These are phyloP conservation scores for Colinus virginianus DNA, from an alignment of 2,113 vertebrate species.

Conservation along the genomic window DNA sequence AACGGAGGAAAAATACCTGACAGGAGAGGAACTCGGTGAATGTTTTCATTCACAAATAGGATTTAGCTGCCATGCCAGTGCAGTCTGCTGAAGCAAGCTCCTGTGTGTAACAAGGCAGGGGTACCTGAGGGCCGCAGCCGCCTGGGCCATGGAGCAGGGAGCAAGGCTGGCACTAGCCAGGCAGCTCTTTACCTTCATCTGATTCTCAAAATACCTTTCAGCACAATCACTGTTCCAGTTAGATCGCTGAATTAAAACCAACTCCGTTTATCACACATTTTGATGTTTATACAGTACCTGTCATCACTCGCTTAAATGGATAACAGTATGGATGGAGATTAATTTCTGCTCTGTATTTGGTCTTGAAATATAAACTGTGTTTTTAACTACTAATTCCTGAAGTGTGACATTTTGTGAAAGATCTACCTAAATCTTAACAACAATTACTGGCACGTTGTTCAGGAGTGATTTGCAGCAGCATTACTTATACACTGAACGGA, in stretches of 20 bases:
- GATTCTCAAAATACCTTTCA: slow-evolving; percentile 3
- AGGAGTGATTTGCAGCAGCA: not conserved
- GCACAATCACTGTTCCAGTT: not conserved
- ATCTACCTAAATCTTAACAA: not conserved
- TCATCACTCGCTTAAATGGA: slow-evolving; percentile 54
- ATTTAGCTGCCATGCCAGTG: not conserved
- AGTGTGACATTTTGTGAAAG: not conserved
- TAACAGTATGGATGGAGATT: slow-evolving; percentile 35
- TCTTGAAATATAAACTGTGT: slow-evolving; percentile 38
- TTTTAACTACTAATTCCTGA: slow-evolving; percentile 45
- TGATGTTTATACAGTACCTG: slow-evolving; percentile 52
- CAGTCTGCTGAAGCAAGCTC: not conserved
- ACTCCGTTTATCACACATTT: not conserved
- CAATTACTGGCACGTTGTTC: not conserved
- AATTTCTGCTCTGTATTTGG: slow-evolving; percentile 41
- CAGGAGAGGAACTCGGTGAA: not conserved
- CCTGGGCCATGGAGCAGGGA: not conserved
- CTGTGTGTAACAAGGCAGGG: not conserved
- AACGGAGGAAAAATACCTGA: not conserved
- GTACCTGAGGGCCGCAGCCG: not conserved
- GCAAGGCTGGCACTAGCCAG: not conserved
- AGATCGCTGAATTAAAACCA: slow-evolving; percentile 6
- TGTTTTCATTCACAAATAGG: slow-evolving; percentile 4
- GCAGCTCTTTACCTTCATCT: not conserved
- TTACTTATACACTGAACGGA: slow-evolving; percentile 8